A percentile compares a stretch with the other conserved stretches of the same genome.
phyloP scores from a whole-genome alignment of 2,797 vertebrate species.

The Nasua narica region DNA sequence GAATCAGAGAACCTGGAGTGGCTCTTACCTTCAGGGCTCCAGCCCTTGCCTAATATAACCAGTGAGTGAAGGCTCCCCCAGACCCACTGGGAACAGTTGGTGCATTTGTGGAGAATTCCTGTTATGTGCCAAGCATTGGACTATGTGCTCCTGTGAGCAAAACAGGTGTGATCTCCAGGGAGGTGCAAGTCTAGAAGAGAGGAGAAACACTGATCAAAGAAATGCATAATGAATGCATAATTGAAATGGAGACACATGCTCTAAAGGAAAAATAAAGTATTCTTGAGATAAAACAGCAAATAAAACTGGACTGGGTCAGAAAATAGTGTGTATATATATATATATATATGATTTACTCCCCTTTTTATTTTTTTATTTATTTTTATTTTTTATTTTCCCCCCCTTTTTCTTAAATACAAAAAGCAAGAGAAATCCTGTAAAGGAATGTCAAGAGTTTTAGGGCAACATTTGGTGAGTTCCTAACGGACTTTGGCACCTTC shows the following conservation, averaged over 20 bases:
- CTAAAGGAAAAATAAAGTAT: background rate
- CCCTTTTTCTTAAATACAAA: background rate
- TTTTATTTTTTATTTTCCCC: background rate
- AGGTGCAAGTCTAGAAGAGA: background rate
- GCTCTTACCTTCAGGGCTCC: background rate
- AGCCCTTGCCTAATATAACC: too few species aligned
- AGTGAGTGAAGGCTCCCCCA: fast-evolving
- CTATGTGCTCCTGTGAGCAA: fast-evolving
- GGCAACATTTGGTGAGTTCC: background rate
- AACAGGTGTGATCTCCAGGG: background rate
- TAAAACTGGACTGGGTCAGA: background rate
- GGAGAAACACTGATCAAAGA: background rate
- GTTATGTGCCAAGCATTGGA: background rate
- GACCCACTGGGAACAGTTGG: background rate
- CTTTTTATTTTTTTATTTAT: background rate
- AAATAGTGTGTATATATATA: background rate
- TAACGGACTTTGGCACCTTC: background rate
- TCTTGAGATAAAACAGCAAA: background rate
- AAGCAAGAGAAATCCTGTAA: background rate
- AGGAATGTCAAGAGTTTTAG: background rate
- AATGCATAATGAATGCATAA: background rate
- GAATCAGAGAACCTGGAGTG: background rate
- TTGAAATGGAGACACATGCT: background rate
- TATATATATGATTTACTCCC: too few species aligned
- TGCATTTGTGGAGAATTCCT: background rate